phyloP scores from a whole-genome alignment of 2,888 invertebrate species.

The Melangyna quadrimaculata region DNA sequence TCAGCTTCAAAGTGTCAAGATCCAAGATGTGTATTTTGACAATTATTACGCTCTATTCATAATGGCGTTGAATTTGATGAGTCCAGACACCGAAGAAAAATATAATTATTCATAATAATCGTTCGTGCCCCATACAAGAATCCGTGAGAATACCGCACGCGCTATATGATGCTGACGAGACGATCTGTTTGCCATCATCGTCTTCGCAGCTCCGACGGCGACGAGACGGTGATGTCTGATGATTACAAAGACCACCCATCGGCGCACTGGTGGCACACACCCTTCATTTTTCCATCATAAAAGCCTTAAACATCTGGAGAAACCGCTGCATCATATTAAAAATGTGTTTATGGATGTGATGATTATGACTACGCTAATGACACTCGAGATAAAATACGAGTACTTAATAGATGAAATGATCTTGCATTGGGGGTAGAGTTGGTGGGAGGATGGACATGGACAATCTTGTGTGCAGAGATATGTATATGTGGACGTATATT shows the following conservation, averaged over 20 bases:
- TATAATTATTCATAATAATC: constrained; percentile 65
- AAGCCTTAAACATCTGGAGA: constrained; percentile 51
- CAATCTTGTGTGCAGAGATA: not conserved
- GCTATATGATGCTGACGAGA: constrained; percentile 34
- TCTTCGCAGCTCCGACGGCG: not conserved
- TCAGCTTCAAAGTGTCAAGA: constrained; percentile 42
- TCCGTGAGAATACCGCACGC: constrained; percentile 66
- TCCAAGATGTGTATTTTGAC: constrained; percentile 64
- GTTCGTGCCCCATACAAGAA: constrained; percentile 27
- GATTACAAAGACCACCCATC: constrained; percentile 56
- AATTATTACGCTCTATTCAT: constrained; percentile 55
- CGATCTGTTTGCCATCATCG: constrained; percentile 18
- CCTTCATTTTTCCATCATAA: constrained; percentile 1
- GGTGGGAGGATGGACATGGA: not conserved
- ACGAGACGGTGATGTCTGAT: constrained; percentile 5
- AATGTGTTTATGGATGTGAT: constrained; percentile 65
- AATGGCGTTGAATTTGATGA: constrained; percentile 56
- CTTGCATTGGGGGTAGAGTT: not conserved
- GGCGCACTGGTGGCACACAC: constrained; percentile 1
- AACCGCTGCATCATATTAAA: constrained; percentile 10
- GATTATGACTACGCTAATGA: constrained; percentile 67
- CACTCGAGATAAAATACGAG: constrained; percentile 19
- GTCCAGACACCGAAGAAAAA: constrained; percentile 44
- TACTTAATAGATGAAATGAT: not conserved
- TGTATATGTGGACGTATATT: too few relatives aligned